Evolutionary conservation across 2,113 vertebrate species (phyloP).

Genomic region (Corythoichthys intestinalis): DNA sequence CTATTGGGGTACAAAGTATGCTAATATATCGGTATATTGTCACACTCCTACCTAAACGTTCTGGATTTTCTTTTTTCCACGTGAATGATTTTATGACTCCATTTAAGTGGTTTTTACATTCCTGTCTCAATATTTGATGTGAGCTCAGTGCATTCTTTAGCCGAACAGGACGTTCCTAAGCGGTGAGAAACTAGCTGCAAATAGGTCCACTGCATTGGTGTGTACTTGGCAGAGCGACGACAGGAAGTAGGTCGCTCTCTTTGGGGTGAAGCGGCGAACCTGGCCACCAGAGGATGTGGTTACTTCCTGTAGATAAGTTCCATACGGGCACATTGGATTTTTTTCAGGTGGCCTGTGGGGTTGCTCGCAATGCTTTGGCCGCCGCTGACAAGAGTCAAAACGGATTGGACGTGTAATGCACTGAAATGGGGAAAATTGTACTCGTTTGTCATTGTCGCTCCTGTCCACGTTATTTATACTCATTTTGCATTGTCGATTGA

Average conservation of each 20-base stretch:
- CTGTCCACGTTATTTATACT: neutral
- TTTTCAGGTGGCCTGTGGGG: neutral
- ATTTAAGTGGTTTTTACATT: neutral
- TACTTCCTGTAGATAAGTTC: constrained; percentile 68
- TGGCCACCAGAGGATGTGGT: constrained; percentile 63
- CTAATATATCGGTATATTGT: no score
- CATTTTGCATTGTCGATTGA: neutral
- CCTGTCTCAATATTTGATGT: neutral
- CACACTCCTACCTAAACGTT: no score
- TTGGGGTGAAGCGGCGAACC: constrained; percentile 38
- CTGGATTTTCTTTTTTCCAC: no score
- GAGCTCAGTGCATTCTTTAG: neutral
- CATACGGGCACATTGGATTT: constrained; percentile 20
- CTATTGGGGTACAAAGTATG: no score
- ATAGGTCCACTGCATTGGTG: neutral
- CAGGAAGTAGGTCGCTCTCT: constrained; percentile 60
- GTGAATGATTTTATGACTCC: neutral
- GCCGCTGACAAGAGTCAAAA: no score
- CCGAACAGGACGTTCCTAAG: neutral
- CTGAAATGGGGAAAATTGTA: neutral
- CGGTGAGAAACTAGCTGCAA: constrained; percentile 9
- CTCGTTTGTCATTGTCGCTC: neutral
- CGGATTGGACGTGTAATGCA: no score
- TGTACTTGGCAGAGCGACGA: neutral
- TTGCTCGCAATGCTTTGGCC: neutral